A percentile compares a stretch with the other conserved stretches of the same genome.
Conservation (phyloP, 2,113 vertebrate species). For the Cavia porcellus region DNA sequence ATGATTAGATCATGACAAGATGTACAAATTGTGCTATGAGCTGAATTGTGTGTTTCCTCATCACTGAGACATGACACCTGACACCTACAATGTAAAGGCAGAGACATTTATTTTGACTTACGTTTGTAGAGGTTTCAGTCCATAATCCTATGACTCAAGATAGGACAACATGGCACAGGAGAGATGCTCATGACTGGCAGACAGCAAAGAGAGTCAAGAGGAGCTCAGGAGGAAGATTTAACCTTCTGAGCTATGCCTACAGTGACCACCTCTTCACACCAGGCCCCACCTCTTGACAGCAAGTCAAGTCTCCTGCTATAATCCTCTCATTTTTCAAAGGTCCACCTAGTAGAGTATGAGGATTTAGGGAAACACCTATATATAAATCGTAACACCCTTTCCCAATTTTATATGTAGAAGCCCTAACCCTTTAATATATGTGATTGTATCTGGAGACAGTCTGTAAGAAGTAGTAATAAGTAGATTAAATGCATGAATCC, state of each 20-base stretch:
- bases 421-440: not conserved
- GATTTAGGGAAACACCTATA: not conserved
- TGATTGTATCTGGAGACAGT: not conserved
- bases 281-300: not conserved
- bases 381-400: not conserved
- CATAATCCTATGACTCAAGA: not conserved
- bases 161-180: not conserved
- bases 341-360: not conserved
- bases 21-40: not conserved
- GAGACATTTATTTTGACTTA: not conserved
- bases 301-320: not conserved
- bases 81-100: not conserved
- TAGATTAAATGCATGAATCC: not conserved
- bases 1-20: not conserved
- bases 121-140: not conserved
- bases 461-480: not conserved
- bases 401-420: not conserved
- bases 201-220: not conserved
- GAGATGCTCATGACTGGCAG: not conserved
- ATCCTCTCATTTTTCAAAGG: not conserved
- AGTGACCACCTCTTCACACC: not conserved
- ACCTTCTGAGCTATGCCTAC: not conserved
- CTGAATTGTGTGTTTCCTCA: not conserved
- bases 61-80: not conserved
- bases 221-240: not conserved